Percentiles rank a stretch among this genome's conserved stretches.
These are phyloP conservation scores for Galendromus occidentalis DNA, from an alignment of 1,140 invertebrate species.

Conservation along the genomic window DNA sequence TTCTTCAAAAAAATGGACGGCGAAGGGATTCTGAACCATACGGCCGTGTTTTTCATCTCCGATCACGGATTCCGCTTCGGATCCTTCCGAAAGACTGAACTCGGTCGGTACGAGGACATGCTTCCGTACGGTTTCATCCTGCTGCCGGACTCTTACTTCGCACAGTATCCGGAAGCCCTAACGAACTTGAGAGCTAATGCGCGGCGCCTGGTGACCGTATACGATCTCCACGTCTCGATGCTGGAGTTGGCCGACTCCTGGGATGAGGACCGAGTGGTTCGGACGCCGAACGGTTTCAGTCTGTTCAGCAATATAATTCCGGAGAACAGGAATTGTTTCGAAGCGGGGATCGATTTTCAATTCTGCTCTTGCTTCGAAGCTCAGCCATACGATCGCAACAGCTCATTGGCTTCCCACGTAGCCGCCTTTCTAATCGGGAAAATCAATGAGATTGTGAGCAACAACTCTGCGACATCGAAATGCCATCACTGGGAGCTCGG, in stretches of 20 bases:
- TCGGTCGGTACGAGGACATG: background rate
- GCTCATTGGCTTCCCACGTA: background rate
- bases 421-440: background rate
- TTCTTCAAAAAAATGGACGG: background rate
- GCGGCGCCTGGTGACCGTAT: background rate
- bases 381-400: background rate
- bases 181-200: background rate
- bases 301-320: conserved; percentile 1
- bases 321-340: background rate
- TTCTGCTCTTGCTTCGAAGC: background rate
- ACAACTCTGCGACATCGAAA: background rate
- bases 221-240: background rate
- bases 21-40: background rate
- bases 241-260: background rate
- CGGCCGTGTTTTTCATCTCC: conserved; percentile 10
- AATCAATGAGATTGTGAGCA: background rate
- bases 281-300: background rate
- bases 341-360: background rate
- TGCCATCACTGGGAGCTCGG: background rate
- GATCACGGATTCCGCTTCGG: conserved; percentile 8
- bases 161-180: background rate
- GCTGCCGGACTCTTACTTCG: background rate
- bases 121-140: background rate
- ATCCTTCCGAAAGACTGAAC: background rate
- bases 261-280: background rate